Evolutionary conservation across 2,797 vertebrate genomes (phyloP), one percentile per base, ranked within the genome.

Genomic region (Hydrophis major): DNA sequence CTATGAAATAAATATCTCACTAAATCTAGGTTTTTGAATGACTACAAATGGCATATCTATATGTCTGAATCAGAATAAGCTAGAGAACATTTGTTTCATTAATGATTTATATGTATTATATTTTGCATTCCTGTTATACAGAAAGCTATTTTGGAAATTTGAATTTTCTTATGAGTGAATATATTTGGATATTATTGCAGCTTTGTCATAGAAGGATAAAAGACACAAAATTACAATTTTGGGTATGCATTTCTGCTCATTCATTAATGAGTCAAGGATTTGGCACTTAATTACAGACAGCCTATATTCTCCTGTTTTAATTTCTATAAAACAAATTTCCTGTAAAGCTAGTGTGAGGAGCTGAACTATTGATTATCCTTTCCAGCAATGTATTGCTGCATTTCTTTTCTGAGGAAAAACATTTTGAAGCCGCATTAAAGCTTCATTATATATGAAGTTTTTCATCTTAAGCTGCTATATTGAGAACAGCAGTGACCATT

Each of bases 101-200:
- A 90, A 93, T 53, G 86, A 90, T 0, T 61, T 90, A 87, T 74
- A 32, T 92, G 90, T 90, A 92, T 87, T 90, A 90, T 88, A 91
- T 92, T 94, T 94, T 95, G 89, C n/a, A 89, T 93, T 89, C 20
- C 91, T 93, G 53, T 61, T 90, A 27, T 63, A 91, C 86, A 88
- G 92, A 92, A 78, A 28, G n/a, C 10, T 63, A 0, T 86, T 32
- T 92, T 94, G 92, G 32, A 83, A 92, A 32, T 22, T 92, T 83
- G 53, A 69, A 53, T 94, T 63, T 95, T 92, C 37, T 78, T 42
- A 42, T 91, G 90, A 47, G 4, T 16, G 14, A 89, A 56, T 0
- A 0, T 61, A 88, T 91, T 94, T 92, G 42, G 1, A 42, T 92
- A 89, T 86, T 94, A 89, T 32, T 94, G 89, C 87, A 57, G 86